Conservation (phyloP, 2,888 invertebrate genomes). For the Eilema caniola region DNA sequence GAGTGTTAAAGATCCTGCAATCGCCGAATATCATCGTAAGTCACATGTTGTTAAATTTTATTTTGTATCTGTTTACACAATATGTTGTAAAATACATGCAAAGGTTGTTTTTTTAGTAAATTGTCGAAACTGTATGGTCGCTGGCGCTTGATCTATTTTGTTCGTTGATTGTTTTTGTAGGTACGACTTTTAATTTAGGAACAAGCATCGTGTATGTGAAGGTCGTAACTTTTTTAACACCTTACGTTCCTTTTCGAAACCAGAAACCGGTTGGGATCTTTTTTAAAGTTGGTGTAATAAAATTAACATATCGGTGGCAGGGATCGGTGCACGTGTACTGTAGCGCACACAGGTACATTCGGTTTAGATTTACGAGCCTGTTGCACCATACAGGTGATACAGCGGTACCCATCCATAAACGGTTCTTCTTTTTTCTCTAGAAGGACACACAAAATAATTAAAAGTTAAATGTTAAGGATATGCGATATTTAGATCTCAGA, state of each 20-base stretch:
- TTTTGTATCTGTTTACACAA: conserved; percentile 48
- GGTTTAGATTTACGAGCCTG: conserved; percentile 57
- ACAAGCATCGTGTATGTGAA: conserved; percentile 65
- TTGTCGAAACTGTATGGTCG: conserved; percentile 40
- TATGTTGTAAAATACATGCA: conserved; percentile 58
- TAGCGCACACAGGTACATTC: conserved; percentile 38
- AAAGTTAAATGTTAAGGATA: conserved; percentile 11
- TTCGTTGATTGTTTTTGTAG: conserved; percentile 57
- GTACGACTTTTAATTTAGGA: conserved; percentile 58
- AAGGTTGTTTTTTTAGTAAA: conserved; percentile 55
- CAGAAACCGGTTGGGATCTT: conserved; percentile 81
- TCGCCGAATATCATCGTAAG: conserved; percentile 73
- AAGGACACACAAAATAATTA: not conserved
- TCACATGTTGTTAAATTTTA: conserved; percentile 57
- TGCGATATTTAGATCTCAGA: conserved; percentile 23
- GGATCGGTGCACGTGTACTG: conserved; percentile 71
- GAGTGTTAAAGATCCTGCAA: conserved; percentile 65
- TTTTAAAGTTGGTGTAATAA: conserved; percentile 82
- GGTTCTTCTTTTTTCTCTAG: conserved; percentile 3
- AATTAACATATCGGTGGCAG: conserved; percentile 81
- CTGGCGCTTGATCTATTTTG: conserved; percentile 42
- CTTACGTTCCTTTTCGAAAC: conserved; percentile 79
- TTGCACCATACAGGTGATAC: conserved; percentile 31
- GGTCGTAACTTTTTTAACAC: conserved; percentile 80
- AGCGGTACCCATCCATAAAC: conserved; percentile 7